Percentiles rank a stretch among this genome's conserved stretches.
These are phyloP conservation scores for Mamestra configurata DNA, from an alignment of 1,140 invertebrate species.

Conservation along the genomic window DNA sequence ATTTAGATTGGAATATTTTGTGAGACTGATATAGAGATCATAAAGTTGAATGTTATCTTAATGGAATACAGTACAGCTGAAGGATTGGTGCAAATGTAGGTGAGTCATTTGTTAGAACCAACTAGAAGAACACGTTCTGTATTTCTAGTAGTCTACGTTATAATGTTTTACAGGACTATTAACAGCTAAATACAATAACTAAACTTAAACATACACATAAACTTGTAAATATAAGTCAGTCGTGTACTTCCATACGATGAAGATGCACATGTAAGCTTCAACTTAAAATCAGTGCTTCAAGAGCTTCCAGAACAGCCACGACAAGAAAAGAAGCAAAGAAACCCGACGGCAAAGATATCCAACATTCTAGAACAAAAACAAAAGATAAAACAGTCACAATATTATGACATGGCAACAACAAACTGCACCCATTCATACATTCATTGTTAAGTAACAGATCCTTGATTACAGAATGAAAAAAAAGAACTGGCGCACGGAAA, in stretches of 20 bases:
- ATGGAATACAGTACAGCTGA: conserved; percentile 42
- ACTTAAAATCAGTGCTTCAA: not conserved
- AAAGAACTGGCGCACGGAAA: conserved; percentile 71
- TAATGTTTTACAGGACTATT: not conserved
- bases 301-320: not conserved
- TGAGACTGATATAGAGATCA: conserved; percentile 42
- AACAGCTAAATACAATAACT: not conserved
- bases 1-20: conserved; percentile 46
- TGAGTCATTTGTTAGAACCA: conserved; percentile 24
- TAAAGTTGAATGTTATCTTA: conserved; percentile 44
- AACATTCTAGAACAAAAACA: conserved; percentile 26
- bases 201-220: not conserved
- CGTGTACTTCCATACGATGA: too few relatives aligned
- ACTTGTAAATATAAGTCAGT: too few relatives aligned
- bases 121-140: conserved; percentile 26
- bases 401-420: conserved; percentile 28
- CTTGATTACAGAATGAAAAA: conserved; percentile 50
- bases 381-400: conserved; percentile 37
- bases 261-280: not conserved
- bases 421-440: conserved; percentile 22
- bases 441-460: conserved; percentile 35
- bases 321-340: conserved; percentile 1
- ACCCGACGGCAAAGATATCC: not conserved
- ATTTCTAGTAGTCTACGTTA: not conserved
- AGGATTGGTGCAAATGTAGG: conserved; percentile 27